Evolutionary conservation across 1,140 invertebrate genomes (phyloP).

Genomic region (Neoseiulus cucumeris): DNA sequence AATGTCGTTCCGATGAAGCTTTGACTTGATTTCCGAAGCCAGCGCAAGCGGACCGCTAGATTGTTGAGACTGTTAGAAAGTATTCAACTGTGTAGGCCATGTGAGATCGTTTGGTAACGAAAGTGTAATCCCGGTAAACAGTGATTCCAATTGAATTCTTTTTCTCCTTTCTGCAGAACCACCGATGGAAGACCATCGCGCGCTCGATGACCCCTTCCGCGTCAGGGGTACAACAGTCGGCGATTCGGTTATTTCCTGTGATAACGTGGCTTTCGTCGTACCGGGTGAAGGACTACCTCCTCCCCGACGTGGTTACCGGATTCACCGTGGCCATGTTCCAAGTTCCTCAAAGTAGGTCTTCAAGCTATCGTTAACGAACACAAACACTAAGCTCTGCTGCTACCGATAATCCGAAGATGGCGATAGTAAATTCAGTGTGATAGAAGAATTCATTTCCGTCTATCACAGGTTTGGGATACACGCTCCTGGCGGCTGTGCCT

Average conservation of each 20-base stretch:
- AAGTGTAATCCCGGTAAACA: not conserved
- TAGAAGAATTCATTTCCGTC: not conserved
- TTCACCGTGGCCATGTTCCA: conserved; percentile 73
- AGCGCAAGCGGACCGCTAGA: no score
- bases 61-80: no score
- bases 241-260: conserved; percentile 19
- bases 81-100: not conserved
- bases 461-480: conserved; percentile 32
- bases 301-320: conserved; percentile 32
- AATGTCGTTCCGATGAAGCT: no score
- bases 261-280: conserved; percentile 23
- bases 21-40: no score
- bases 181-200: conserved; percentile 6
- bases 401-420: no score
- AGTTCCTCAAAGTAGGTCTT: conserved; percentile 49
- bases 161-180: not conserved
- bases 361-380: no score
- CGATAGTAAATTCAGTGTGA: no score
- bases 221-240: not conserved
- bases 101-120: not conserved
- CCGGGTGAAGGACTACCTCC: conserved; percentile 17
- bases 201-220: conserved; percentile 2
- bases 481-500: conserved; percentile 29
- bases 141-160: not conserved
- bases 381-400: no score